Conservation (phyloP, 2,888 invertebrate genomes). For the Stenchaetothrips biformis region DNA sequence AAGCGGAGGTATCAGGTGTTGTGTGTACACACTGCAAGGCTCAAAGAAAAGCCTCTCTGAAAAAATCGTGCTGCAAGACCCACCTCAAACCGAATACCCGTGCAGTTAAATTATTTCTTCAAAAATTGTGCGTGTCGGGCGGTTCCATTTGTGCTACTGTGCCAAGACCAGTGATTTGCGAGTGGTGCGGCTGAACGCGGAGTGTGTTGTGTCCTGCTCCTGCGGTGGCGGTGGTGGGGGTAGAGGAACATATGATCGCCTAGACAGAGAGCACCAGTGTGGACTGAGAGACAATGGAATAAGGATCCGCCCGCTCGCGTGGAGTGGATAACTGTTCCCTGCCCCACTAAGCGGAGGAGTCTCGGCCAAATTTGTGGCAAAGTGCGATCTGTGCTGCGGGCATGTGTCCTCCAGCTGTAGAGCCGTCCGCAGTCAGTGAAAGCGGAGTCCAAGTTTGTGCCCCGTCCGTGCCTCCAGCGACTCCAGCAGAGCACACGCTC, state of each 20-base stretch:
- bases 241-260: slow-evolving; percentile 12
- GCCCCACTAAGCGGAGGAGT: not conserved
- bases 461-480: not conserved
- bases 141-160: no score
- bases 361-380: slow-evolving; percentile 1
- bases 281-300: not conserved
- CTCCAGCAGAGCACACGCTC: not conserved
- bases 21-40: not conserved
- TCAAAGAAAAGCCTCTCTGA: not conserved
- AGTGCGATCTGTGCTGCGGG: not conserved
- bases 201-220: slow-evolving; percentile 2
- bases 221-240: not conserved
- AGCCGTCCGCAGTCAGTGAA: not conserved
- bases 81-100: no score
- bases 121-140: no score
- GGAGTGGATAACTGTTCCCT: not conserved
- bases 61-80: no score
- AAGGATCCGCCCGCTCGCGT: not conserved
- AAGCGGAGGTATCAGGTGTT: slow-evolving; percentile 1
- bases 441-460: not conserved
- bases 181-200: not conserved
- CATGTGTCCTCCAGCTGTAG: not conserved
- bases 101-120: no score
- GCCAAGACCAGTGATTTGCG: no score
- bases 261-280: not conserved